phyloP scores from a whole-genome alignment of 2,888 invertebrate species.

The Myathropa florea region DNA sequence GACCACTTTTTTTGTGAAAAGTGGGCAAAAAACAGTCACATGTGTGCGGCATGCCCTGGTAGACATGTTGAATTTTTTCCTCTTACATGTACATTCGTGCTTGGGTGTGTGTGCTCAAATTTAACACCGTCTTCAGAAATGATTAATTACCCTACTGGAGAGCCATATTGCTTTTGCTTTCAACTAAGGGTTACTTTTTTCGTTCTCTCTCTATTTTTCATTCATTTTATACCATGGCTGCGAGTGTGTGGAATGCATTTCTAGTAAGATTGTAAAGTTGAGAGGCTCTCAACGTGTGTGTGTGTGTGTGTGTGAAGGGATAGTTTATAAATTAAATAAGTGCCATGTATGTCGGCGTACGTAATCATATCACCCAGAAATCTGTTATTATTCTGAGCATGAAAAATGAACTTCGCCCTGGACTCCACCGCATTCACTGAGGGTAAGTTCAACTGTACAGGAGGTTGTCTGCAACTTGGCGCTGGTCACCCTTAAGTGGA shows the following conservation, averaged over 20 bases:
- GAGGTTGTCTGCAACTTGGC: background rate
- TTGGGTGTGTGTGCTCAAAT: constrained; percentile 45
- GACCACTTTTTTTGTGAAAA: background rate
- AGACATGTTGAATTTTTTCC: constrained; percentile 60
- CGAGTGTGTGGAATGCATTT: constrained; percentile 15
- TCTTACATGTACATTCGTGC: background rate
- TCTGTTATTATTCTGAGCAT: constrained; percentile 68
- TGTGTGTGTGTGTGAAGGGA: constrained; percentile 13
- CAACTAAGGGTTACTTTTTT: constrained; percentile 46
- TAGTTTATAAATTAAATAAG: constrained; percentile 71
- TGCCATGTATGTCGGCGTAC: constrained; percentile 66
- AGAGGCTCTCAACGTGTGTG: background rate
- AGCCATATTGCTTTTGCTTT: constrained; percentile 72
- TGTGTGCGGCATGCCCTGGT: constrained; percentile 52
- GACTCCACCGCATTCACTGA: constrained; percentile 53
- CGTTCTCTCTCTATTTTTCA: constrained; percentile 5
- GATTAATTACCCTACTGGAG: constrained; percentile 68
- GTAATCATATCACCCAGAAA: constrained; percentile 64
- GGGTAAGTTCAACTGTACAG: constrained; percentile 8
- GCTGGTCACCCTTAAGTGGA: constrained; percentile 56
- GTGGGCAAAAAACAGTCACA: constrained; percentile 34
- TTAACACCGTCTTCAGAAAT: constrained; percentile 61
- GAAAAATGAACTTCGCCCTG: constrained; percentile 73
- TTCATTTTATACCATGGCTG: background rate
- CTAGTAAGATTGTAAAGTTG: background rate